These are phyloP conservation scores for Lacerta agilis DNA, from an alignment of 2,797 vertebrate species.

Conservation along the genomic window DNA sequence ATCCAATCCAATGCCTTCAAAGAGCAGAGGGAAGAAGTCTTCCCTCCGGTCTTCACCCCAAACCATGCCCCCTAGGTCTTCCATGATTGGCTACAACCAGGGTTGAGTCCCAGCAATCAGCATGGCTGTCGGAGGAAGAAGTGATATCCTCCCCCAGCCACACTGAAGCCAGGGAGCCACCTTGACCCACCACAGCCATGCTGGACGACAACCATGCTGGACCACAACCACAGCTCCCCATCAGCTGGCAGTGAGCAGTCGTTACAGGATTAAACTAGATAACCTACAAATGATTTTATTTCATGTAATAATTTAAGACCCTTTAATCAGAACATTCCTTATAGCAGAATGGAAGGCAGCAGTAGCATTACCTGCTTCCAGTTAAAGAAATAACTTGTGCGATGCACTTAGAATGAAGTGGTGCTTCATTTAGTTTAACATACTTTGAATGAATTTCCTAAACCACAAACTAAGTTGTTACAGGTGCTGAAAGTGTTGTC, in stretches of 20 bases:
- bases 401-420: background rate
- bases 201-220: too few species aligned
- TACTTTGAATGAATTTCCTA: background rate
- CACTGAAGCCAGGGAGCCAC: too few species aligned
- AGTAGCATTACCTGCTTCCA: background rate
- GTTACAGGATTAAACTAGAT: background rate
- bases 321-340: background rate
- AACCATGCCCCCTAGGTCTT: too few species aligned
- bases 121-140: too few species aligned
- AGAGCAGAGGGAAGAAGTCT: too few species aligned
- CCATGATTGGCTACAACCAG: too few species aligned
- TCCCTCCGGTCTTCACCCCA: too few species aligned
- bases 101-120: too few species aligned
- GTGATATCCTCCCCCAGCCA: too few species aligned
- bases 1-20: too few species aligned
- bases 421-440: background rate
- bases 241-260: background rate
- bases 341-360: background rate
- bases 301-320: background rate
- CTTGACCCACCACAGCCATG: too few species aligned
- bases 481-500: background rate
- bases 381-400: background rate
- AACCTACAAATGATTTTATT: background rate
- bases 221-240: too few species aligned
- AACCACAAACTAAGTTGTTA: background rate